Evolutionary conservation across 35 echinoderm and acorn worm species (phyloP).

Genomic region (Patiria miniata): DNA sequence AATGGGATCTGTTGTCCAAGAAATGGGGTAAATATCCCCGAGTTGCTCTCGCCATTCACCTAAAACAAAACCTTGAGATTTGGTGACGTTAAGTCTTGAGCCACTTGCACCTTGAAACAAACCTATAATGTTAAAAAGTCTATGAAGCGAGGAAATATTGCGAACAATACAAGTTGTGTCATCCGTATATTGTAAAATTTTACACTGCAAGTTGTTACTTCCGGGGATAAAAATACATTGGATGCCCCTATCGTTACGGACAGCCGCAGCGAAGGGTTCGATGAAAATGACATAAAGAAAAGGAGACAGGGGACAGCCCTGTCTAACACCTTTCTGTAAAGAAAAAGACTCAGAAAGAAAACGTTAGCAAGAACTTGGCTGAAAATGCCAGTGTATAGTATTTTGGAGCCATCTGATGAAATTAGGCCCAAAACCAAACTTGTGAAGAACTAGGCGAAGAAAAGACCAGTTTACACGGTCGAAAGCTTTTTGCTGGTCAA

Average conservation of each 20-base stretch:
- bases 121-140: not conserved
- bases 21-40: not conserved
- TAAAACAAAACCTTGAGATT: not conserved
- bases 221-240: not conserved
- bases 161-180: not conserved
- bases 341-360: not conserved
- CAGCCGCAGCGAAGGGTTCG: conserved; percentile 14
- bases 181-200: not conserved
- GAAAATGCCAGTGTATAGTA: conserved; percentile 36
- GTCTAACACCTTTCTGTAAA: conserved; percentile 10
- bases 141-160: not conserved
- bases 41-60: not conserved
- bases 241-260: not conserved
- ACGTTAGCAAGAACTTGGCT: conserved; percentile 3
- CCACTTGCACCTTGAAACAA: not conserved
- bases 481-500: conserved; percentile 57
- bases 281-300: conserved; percentile 38
- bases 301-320: conserved; percentile 44
- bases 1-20: not conserved
- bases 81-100: not conserved
- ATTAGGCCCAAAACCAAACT: conserved; percentile 35
- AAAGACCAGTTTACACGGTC: conserved; percentile 20
- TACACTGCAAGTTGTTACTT: not conserved
- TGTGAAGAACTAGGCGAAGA: not conserved
- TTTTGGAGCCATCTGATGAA: conserved; percentile 29